Percentiles rank a stretch among this genome's conserved stretches.
These are phyloP conservation scores for Larimichthys crocea DNA, from an alignment of 2,113 vertebrate species.

Conservation along the genomic window DNA sequence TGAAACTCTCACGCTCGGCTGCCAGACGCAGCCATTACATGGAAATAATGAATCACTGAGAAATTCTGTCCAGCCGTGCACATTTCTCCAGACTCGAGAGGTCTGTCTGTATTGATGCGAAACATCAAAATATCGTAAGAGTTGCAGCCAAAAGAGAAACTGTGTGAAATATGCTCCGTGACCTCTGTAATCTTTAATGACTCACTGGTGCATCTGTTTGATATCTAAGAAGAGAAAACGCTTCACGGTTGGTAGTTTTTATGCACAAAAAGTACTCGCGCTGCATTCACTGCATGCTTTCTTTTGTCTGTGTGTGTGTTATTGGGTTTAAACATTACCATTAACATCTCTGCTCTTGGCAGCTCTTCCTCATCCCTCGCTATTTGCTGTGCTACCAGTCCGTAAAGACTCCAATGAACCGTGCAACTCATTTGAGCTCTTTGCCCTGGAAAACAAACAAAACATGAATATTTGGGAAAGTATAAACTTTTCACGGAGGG, in stretches of 20 bases:
- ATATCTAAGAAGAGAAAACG: conserved; percentile 5
- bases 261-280: background rate
- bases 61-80: conserved; percentile 58
- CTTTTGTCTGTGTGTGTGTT: conserved; percentile 18
- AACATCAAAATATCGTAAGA: conserved; percentile 61
- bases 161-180: conserved; percentile 50
- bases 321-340: conserved; percentile 62
- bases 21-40: conserved; percentile 77
- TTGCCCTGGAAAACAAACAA: background rate
- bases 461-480: background rate
- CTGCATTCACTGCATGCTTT: background rate
- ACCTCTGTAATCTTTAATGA: conserved; percentile 26
- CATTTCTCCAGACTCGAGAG: conserved; percentile 53
- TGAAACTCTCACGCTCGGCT: conserved; percentile 76
- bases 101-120: conserved; percentile 53
- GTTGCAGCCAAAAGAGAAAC: conserved; percentile 54
- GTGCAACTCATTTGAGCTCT: background rate
- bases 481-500: no score
- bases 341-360: conserved; percentile 10
- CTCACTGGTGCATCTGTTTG: conserved; percentile 44
- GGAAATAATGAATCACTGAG: conserved; percentile 77
- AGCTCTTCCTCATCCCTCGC: conserved; percentile 66
- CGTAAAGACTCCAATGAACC: conserved; percentile 81
- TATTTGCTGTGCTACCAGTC: conserved; percentile 75
- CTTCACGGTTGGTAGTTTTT: background rate